These are phyloP conservation scores for Drosophila parthenogenetica DNA, from an alignment of 2,888 invertebrate species.

Conservation along the genomic window DNA sequence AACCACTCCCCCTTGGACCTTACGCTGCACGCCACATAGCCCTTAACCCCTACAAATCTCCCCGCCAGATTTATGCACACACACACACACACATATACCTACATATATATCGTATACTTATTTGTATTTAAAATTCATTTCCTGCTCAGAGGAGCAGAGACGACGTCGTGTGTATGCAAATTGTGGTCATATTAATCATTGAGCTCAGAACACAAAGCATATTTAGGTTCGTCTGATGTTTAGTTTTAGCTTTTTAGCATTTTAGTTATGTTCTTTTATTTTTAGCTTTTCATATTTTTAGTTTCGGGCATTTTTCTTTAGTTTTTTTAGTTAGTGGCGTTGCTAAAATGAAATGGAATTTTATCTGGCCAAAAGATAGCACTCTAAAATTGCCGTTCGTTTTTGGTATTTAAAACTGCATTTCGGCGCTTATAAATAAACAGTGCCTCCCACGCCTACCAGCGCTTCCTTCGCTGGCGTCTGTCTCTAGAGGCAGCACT, in stretches of 20 bases:
- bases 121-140: constrained; percentile 64
- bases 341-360: constrained; percentile 25
- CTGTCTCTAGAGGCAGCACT: constrained; percentile 5
- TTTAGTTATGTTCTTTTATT: not conserved
- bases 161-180: constrained; percentile 73
- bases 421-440: constrained; percentile 73
- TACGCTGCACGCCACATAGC: too few species aligned
- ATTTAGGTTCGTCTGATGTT: constrained; percentile 35
- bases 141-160: constrained; percentile 21
- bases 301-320: not conserved
- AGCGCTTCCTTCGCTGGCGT: not conserved
- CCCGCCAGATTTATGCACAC: constrained; percentile 15
- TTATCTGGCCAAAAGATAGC: constrained; percentile 24
- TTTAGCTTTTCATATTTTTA: not conserved
- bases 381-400: constrained; percentile 27
- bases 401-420: constrained; percentile 70
- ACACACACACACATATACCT: not conserved
- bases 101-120: not conserved
- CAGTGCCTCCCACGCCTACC: constrained; percentile 31
- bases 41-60: not conserved
- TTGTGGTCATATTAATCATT: constrained; percentile 74
- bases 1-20: constrained; percentile 18
- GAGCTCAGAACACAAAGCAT: constrained; percentile 23
- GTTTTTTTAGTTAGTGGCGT: not conserved
- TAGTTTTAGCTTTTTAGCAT: constrained; percentile 9